These are phyloP conservation scores for Phalacrocorax carbo DNA, from an alignment of 2,113 vertebrate genomes.

Conservation along the genomic window DNA sequence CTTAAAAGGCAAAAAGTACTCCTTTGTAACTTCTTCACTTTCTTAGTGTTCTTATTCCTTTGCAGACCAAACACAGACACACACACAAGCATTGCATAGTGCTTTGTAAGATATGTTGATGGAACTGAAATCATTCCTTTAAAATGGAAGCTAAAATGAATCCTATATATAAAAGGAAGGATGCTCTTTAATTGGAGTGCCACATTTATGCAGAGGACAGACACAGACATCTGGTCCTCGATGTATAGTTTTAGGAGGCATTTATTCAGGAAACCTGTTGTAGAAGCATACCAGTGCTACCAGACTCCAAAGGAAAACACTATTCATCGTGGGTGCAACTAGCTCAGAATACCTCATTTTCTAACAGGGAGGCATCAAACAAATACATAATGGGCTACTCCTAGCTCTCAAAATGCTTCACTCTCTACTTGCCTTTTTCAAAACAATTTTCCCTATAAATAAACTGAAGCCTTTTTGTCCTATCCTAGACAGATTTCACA, in stretches of 20 bases:
- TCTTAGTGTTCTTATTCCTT: constrained; percentile 11
- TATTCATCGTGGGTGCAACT: neutral
- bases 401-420: neutral
- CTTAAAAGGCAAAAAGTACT: constrained; percentile 44
- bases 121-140: neutral
- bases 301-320: neutral
- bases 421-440: neutral
- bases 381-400: neutral
- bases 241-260: neutral
- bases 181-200: neutral
- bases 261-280: constrained; percentile 10
- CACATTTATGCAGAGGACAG: neutral
- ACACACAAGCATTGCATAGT: neutral
- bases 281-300: neutral
- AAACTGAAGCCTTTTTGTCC: neutral
- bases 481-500: neutral
- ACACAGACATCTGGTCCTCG: neutral
- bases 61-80: neutral
- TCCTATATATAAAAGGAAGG: neutral
- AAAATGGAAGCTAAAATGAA: neutral
- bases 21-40: constrained; percentile 39
- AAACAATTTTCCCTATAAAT: neutral
- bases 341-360: neutral
- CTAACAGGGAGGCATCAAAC: neutral
- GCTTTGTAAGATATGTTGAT: neutral